Conservation (phyloP, 2,888 invertebrate species). For the Lottia gigantea region DNA sequence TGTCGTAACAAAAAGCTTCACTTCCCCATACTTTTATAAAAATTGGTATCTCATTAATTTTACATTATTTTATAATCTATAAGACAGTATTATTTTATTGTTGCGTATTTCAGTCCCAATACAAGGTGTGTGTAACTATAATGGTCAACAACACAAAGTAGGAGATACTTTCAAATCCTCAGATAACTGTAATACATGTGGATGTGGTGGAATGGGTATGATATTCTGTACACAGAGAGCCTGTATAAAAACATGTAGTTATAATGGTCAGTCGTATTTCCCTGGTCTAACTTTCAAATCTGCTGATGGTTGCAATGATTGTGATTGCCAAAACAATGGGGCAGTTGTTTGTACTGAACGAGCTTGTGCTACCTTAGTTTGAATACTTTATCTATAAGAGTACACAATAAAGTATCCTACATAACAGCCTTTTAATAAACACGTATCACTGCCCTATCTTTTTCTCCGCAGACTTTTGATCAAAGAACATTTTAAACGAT, state of each 20-base stretch:
- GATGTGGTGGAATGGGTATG: conserved; percentile 15
- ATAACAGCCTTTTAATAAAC: too few species aligned
- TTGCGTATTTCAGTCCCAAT: neutral
- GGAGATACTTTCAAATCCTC: conserved; percentile 22
- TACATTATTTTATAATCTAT: too few species aligned
- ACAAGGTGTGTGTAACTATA: conserved; percentile 14
- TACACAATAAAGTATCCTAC: too few species aligned
- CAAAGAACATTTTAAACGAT: too few species aligned
- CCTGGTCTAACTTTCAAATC: conserved; percentile 15
- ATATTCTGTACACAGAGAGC: conserved; percentile 24
- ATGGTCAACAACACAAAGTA: conserved; percentile 14
- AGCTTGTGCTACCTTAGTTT: neutral
- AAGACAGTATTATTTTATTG: too few species aligned
- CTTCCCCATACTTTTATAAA: too few species aligned
- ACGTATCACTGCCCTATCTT: too few species aligned
- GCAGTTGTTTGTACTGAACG: conserved; percentile 13
- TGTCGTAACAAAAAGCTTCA: too few species aligned
- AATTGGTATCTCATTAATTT: too few species aligned
- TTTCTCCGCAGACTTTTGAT: too few species aligned
- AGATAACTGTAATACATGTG: conserved; percentile 26
- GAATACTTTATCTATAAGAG: too few species aligned
- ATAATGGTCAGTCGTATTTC: conserved; percentile 13
- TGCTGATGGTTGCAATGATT: conserved; percentile 18
- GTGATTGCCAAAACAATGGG: neutral
- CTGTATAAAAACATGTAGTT: conserved; percentile 16